phyloP scores from a whole-genome alignment of 1,140 invertebrate genomes.

The Trichogramma pretiosum region DNA sequence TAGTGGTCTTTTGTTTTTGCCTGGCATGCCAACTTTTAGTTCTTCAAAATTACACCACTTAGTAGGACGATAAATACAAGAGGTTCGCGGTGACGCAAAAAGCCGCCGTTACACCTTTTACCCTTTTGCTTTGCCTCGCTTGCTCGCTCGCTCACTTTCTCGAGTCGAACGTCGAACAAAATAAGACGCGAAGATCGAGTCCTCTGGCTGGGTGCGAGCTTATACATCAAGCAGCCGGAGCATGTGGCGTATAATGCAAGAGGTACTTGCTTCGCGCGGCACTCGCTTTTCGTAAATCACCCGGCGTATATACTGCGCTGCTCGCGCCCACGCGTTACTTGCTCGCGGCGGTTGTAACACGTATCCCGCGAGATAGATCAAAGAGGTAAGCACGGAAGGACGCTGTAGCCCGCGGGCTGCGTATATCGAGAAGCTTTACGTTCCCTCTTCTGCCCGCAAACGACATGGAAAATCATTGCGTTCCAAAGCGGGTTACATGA shows the following conservation, averaged over 20 bases:
- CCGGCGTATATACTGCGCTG: no score
- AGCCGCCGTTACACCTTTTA: no score
- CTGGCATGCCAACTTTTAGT: conserved; percentile 11
- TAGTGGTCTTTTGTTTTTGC: no score
- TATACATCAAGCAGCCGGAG: not conserved
- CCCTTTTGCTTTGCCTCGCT: no score
- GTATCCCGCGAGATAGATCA: not conserved
- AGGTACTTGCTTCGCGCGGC: not conserved
- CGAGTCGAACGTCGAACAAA: conserved; percentile 12
- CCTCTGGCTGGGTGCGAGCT: conserved; percentile 3
- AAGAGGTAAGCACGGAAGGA: conserved; percentile 4
- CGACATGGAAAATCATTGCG: no score
- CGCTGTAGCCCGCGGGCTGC: no score
- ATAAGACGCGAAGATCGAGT: conserved; percentile 16
- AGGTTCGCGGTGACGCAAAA: no score
- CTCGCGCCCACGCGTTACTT: not conserved
- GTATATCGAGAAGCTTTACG: no score
- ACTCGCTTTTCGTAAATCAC: conserved; percentile 19
- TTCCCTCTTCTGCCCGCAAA: no score
- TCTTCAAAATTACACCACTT: conserved; percentile 13
- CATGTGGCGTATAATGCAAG: no score
- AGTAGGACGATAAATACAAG: conserved; percentile 14
- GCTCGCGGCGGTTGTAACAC: not conserved
- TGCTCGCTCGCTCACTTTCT: no score
- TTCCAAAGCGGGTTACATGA: no score